Evolutionary conservation across 2,888 invertebrate species (phyloP), one percentile per base, ranked within the genome.

Genomic region (Dorcus parallelipipedus): DNA sequence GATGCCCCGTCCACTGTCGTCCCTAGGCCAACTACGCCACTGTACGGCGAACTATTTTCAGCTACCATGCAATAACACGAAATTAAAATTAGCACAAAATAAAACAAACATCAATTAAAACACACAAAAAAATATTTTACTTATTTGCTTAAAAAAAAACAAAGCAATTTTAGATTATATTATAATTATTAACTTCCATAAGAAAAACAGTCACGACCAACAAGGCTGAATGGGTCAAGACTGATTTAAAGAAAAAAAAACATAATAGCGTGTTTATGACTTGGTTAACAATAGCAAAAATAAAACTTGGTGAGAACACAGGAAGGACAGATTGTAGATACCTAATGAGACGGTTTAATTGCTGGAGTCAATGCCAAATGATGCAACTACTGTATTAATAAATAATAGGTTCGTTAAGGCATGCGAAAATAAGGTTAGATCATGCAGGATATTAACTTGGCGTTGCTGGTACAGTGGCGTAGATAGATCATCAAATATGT

Each of bases 1-100:
- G 81, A 80, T 23, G 80, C 78, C 63, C 78, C 78, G 67, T 79
- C 79, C 66, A 76, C 78, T 41, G 74, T 76, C 64, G 75, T 71
- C 66, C 75, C 78, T 64, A 76, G 70, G 60, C 76, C 75, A 50
- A 76, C 76, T 65, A 77, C 77, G 73, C 77, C 76, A 75, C 76
- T 76, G 75, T 79, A 79, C 69, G 80, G 77, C 58, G 79, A 79
- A 66, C 75, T 77, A 71, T 76, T 79, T 67, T 79, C 78, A 62
- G 76, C 76, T 74, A 76, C 57, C 71, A 71, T 68, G 71, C 71
- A 71, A 52, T 67, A 71, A 68, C 60, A 60, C 54, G 63, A 67
- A 65, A 61, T 58, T 66, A 70, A 65, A 65, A 68, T 61, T 65
- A 62, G 38, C 65, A 67, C 61, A 67, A 60, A 60, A 58, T 59